A percentile compares a stretch with the other conserved stretches of the same genome.
Conservation (phyloP, 2,888 invertebrate species). For the Copidosoma aretas region DNA sequence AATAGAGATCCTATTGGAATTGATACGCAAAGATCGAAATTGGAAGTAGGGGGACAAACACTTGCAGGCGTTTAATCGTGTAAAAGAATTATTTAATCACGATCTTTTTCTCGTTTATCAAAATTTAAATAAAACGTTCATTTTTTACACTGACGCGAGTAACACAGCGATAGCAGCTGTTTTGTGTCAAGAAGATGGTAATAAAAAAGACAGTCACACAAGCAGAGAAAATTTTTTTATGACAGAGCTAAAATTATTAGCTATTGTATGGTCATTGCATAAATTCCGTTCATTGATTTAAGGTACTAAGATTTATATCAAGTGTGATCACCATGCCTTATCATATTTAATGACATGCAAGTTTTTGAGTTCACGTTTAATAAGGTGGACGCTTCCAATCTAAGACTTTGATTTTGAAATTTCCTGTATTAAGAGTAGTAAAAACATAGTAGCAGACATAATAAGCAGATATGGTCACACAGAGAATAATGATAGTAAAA, state of each 20-base stretch:
- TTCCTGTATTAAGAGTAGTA: too few relatives aligned
- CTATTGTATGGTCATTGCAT: slow-evolving; percentile 4
- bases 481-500: too few relatives aligned
- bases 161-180: too few relatives aligned
- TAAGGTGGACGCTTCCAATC: background rate
- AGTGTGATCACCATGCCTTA: too few relatives aligned
- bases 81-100: background rate
- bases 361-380: background rate
- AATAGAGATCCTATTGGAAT: background rate
- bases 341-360: too few relatives aligned
- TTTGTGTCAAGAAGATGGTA: background rate
- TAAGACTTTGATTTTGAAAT: background rate
- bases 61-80: background rate
- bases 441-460: too few relatives aligned
- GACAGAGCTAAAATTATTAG: background rate
- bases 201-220: too few relatives aligned
- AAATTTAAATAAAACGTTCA: background rate
- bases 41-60: background rate
- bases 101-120: background rate
- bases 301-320: too few relatives aligned
- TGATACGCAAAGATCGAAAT: background rate
- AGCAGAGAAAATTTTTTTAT: too few relatives aligned
- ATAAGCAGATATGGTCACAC: too few relatives aligned
- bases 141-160: background rate
- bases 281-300: too few relatives aligned